Evolutionary conservation across 92 coral and sea anemone genomes (phyloP).

Genomic region (Paragorgia papillata): DNA sequence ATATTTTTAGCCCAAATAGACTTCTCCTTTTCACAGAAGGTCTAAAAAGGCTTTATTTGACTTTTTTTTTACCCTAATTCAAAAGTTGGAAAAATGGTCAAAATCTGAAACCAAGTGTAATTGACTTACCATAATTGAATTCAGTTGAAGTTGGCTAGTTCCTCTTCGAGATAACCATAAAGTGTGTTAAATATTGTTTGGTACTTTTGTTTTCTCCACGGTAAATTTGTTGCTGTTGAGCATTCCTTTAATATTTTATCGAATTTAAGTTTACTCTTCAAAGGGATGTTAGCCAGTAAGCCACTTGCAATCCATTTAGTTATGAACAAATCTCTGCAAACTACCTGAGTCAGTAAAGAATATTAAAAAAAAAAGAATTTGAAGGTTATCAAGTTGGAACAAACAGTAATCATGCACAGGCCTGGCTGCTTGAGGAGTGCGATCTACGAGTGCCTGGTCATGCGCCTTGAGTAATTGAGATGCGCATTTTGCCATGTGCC

Average conservation of each 20-base stretch:
- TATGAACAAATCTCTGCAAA: constrained; percentile 76
- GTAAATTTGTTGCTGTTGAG: background rate
- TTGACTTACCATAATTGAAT: too few species aligned
- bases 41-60: too few species aligned
- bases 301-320: constrained; percentile 78
- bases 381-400: background rate
- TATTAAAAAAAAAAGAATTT: background rate
- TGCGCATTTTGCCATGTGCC: too few species aligned
- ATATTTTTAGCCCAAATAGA: too few species aligned
- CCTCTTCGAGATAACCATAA: constrained; percentile 15
- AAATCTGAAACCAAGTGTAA: too few species aligned
- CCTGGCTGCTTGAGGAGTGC: too few species aligned
- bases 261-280: constrained; percentile 7
- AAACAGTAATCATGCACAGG: background rate
- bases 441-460: too few species aligned
- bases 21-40: too few species aligned
- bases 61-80: too few species aligned
- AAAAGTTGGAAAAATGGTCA: too few species aligned
- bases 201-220: constrained; percentile 42
- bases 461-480: too few species aligned
- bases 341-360: constrained; percentile 36
- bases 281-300: constrained; percentile 66
- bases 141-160: background rate
- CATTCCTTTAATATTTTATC: constrained; percentile 36
- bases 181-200: constrained; percentile 15